phyloP scores from a whole-genome alignment of 2,113 vertebrate species.

The Zingel zingel region DNA sequence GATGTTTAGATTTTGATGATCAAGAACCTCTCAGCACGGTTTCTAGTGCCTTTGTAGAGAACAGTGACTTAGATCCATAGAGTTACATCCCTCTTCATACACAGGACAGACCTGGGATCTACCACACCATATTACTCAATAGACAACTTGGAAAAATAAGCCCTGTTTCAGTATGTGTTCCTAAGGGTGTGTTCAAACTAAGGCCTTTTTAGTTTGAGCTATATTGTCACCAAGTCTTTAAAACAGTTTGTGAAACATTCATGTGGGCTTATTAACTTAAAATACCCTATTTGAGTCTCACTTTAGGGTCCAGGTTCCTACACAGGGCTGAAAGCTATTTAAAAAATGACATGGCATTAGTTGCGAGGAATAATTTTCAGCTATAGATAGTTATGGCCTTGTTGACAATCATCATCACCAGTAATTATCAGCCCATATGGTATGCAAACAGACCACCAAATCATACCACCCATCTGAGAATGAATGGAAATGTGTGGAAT shows the following conservation, averaged over 20 bases:
- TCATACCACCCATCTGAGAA: not conserved
- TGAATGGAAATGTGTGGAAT: not conserved
- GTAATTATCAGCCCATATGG: conserved; percentile 11
- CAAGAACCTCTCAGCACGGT: conserved; percentile 68
- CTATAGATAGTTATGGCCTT: conserved; percentile 34
- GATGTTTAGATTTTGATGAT: conserved; percentile 46
- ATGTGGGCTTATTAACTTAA: not conserved
- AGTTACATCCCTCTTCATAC: conserved; percentile 39
- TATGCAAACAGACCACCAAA: not conserved
- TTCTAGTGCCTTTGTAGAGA: conserved; percentile 84
- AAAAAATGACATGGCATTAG: conserved; percentile 8
- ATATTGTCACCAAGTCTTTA: too few species aligned
- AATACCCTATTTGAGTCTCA: not conserved
- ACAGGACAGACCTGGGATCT: conserved; percentile 15
- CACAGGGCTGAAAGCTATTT: conserved; percentile 5
- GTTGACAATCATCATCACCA: conserved; percentile 63
- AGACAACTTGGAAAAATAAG: conserved; percentile 1
- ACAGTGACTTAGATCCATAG: conserved; percentile 60
- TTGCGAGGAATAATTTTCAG: conserved; percentile 11
- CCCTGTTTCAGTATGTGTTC: not conserved
- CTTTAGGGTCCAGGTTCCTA: conserved; percentile 2
- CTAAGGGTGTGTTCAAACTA: not conserved
- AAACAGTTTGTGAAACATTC: conserved; percentile 14
- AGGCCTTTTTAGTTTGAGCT: not conserved
- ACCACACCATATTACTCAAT: conserved; percentile 1